These are phyloP conservation scores for Zaprionus ghesquierei DNA, from an alignment of 1,140 invertebrate genomes.

Conservation along the genomic window DNA sequence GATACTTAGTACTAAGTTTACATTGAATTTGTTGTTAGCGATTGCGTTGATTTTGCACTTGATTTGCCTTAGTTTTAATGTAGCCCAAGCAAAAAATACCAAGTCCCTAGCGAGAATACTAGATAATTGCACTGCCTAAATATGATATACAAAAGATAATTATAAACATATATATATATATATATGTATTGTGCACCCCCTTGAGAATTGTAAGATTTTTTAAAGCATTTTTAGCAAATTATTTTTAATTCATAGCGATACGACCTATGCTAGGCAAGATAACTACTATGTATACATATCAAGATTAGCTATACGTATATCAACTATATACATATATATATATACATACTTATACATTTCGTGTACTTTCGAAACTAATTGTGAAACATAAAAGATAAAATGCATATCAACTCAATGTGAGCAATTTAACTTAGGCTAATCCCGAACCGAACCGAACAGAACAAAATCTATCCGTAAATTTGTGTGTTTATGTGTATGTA, in stretches of 20 bases:
- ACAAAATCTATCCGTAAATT: neutral
- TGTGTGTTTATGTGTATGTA: neutral
- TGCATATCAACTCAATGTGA: constrained; percentile 58
- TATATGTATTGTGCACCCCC: constrained; percentile 52
- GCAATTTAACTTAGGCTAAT: constrained; percentile 42
- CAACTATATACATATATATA: constrained; percentile 22
- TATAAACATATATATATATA: constrained; percentile 28
- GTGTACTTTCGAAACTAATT: constrained; percentile 51
- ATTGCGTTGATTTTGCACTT: constrained; percentile 9
- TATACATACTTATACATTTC: constrained; percentile 25
- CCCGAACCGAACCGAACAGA: no score
- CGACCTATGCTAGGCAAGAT: constrained; percentile 7
- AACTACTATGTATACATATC: constrained; percentile 42
- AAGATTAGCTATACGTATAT: constrained; percentile 34
- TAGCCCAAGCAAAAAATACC: constrained; percentile 3
- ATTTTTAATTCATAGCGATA: constrained; percentile 53
- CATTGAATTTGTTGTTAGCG: constrained; percentile 1
- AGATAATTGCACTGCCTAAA: constrained; percentile 45
- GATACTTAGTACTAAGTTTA: constrained; percentile 12
- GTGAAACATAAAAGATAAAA: constrained; percentile 27
- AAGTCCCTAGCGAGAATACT: constrained; percentile 39
- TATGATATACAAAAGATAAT: constrained; percentile 14
- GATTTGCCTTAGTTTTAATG: constrained; percentile 15
- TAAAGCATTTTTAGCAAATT: constrained; percentile 69
- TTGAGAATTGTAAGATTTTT: constrained; percentile 52